These are phyloP conservation scores for Rhabdornis inornatus DNA, from an alignment of 2,113 vertebrate genomes.

Conservation along the genomic window DNA sequence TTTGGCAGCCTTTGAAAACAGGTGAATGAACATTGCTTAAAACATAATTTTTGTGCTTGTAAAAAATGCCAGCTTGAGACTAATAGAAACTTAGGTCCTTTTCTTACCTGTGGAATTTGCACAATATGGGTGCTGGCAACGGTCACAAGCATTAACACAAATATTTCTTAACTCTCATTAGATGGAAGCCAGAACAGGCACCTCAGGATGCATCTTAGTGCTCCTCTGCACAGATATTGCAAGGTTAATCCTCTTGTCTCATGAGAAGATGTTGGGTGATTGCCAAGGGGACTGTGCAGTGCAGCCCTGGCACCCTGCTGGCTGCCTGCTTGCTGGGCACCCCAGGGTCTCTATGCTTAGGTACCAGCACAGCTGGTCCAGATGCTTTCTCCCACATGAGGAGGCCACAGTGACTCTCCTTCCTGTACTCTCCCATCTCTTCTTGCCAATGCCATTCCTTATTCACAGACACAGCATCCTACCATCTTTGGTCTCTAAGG, in stretches of 20 bases:
- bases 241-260: background rate
- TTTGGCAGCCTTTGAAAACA: constrained; percentile 8
- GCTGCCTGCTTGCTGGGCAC: background rate
- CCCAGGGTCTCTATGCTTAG: accelerated
- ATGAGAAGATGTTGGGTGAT: background rate
- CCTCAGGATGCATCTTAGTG: background rate
- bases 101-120: background rate
- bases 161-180: background rate
- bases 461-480: background rate
- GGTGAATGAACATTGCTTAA: background rate
- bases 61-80: background rate
- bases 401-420: background rate
- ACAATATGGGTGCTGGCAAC: background rate
- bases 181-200: background rate
- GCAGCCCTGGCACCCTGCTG: background rate
- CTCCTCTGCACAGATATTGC: background rate
- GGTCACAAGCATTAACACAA: background rate
- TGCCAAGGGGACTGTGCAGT: accelerated
- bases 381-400: background rate
- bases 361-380: background rate
- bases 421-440: background rate
- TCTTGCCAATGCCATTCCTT: background rate
- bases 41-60: background rate
- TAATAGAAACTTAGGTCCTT: background rate
- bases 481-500: background rate